Conservation (phyloP, 2,888 invertebrate species). For the Pristionchus exspectatus region DNA sequence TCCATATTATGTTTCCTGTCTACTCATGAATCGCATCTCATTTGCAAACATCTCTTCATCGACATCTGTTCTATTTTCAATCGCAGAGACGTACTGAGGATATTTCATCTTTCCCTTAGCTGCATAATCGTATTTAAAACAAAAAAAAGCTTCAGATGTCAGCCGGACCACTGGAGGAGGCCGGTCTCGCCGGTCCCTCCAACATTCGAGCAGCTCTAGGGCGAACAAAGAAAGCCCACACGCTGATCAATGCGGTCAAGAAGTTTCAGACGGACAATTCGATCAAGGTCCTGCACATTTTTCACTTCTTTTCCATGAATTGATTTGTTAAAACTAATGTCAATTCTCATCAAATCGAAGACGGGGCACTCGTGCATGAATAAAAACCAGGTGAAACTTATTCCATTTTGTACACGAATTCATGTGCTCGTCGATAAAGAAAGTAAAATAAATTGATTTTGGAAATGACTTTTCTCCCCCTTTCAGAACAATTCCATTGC, state of each 20-base stretch:
- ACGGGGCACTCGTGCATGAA: background rate
- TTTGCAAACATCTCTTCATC: background rate
- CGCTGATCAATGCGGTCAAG: constrained; percentile 95
- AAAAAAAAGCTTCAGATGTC: constrained; percentile 5
- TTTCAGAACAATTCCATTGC: constrained; percentile 80
- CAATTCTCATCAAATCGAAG: background rate
- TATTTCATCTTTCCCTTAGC: too few species aligned
- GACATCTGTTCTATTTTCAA: background rate
- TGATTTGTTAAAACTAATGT: background rate
- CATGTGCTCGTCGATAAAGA: too few species aligned
- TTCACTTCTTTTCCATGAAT: background rate
- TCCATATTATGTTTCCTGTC: too few species aligned
- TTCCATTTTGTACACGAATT: too few species aligned
- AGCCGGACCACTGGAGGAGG: background rate
- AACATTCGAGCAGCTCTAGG: constrained; percentile 37
- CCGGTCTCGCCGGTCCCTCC: constrained; percentile 46
- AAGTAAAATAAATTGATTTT: too few species aligned
- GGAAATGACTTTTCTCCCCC: background rate
- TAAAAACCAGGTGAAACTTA: too few species aligned
- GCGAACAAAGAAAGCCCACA: constrained; percentile 56
- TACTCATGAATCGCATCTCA: too few species aligned
- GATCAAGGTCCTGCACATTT: constrained; percentile 82
- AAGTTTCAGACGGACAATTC: constrained; percentile 94
- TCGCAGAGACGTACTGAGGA: too few species aligned
- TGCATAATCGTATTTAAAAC: background rate